Percentiles rank a stretch among this genome's conserved stretches.
phyloP scores from a whole-genome alignment of 2,797 vertebrate genomes.

The Allobates femoralis region DNA sequence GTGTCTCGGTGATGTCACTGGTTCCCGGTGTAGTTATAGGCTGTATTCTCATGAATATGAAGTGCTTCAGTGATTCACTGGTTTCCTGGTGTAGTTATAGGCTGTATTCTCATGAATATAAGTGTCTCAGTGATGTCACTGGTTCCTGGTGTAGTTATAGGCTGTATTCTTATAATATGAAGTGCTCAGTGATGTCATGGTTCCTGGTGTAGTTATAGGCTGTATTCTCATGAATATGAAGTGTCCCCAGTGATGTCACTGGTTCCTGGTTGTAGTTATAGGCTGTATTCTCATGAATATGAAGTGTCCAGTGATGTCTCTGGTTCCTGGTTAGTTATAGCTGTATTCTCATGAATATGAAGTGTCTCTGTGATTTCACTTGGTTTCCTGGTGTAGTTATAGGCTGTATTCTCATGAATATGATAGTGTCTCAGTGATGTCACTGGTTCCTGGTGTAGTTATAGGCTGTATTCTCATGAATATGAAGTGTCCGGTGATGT shows the following conservation, averaged over 20 bases:
- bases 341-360: no score
- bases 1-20: background rate
- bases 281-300: background rate
- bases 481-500: no score
- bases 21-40: background rate
- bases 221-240: background rate
- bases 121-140: no score
- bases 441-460: no score
- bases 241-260: background rate
- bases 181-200: background rate
- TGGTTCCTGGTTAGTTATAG: background rate
- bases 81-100: background rate
- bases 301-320: background rate
- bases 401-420: no score
- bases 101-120: no score
- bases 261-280: background rate
- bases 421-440: no score
- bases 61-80: background rate
- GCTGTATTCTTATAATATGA: background rate
- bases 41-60: background rate
- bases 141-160: background rate
- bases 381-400: no score
- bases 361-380: no score
- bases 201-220: background rate
- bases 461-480: no score